Evolutionary conservation across 1,140 invertebrate genomes (phyloP), one percentile per base, ranked within the genome.

Genomic region (Lysiphlebus fabarum): DNA sequence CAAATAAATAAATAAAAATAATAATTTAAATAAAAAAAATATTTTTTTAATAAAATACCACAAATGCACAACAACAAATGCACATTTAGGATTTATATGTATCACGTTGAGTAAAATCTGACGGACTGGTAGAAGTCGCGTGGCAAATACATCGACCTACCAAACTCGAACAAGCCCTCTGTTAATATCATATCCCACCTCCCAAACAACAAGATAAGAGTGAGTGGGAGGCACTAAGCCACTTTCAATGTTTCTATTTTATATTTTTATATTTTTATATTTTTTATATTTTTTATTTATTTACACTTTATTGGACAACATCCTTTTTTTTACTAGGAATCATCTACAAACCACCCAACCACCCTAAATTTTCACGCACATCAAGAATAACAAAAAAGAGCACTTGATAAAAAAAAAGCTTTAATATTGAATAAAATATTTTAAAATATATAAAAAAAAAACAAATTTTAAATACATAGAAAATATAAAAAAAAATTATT

Each of bases 221-320:
- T 67, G 70, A 67, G 72, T 70, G 72, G 72, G 70, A 74, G 74
- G 72, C 64, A 67, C 62, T 70, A 67, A 67, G 67, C 67, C 65
- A 70, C 68, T 71, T 68, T 65, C 47, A 50, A 66, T 67, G 17
- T 54, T 62, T 60, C 53, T n/a, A 45, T 26, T 51, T n/a, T 50
- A 53, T 50, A 55, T 45, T 43, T 58, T 50, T 56, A 48, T 55
- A 56, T 38, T n/a, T 62, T n/a, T n/a, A n/a, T n/a, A 41, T 56
- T 47, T 47, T n/a, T n/a, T n/a, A n/a, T 47, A 12, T 40, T 26
- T 26, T 56, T 33, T 17, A n/a, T 12, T 48, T 47, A 26, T 34
- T 1, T 9, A 41, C 40, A 11, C 5, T 33, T 14, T 14, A 14
- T 48, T 53, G 55, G 50, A 54, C 58, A 12, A 14, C 44, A 37